A percentile compares a stretch with the other conserved stretches of the same genome.
Evolutionary conservation across 2,888 invertebrate species (phyloP).

Genomic region (Drosophila ezoana): DNA sequence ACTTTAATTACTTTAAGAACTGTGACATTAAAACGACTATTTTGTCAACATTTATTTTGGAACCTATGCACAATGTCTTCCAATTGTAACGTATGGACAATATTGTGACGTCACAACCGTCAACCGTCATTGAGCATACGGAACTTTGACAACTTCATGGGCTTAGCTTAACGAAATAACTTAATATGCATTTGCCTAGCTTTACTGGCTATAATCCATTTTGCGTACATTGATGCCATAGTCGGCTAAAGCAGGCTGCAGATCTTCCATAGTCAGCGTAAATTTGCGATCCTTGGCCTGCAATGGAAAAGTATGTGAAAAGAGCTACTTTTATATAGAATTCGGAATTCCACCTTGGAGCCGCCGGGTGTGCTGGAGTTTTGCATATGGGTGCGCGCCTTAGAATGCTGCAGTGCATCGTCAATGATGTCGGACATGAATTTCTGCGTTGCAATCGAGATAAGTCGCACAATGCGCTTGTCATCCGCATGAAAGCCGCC

Average conservation of each 20-base stretch:
- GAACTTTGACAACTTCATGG: not conserved
- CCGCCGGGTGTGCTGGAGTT: conserved; percentile 55
- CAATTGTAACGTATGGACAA: not conserved
- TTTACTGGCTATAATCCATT: conserved; percentile 70
- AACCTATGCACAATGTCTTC: not conserved
- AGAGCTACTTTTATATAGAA: too few species aligned
- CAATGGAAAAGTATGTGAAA: not conserved
- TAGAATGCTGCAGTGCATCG: conserved; percentile 98
- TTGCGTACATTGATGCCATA: conserved; percentile 98
- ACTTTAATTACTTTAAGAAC: conserved; percentile 29
- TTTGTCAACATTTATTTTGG: conserved; percentile 2
- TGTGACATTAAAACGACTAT: conserved; percentile 25
- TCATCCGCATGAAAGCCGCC: conserved; percentile 96
- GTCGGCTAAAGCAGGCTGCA: conserved; percentile 96
- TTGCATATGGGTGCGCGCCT: conserved; percentile 89
- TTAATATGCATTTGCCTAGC: not conserved
- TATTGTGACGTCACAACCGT: not conserved
- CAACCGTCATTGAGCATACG: not conserved
- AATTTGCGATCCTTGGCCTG: conserved; percentile 90
- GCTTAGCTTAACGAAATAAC: conserved; percentile 2
- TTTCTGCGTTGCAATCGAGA: conserved; percentile 98
- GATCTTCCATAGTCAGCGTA: conserved; percentile 97
- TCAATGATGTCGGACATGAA: conserved; percentile 98
- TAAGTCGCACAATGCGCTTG: conserved; percentile 94
- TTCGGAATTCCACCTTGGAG: conserved; percentile 41